Evolutionary conservation across 2,113 vertebrate species (phyloP), one percentile per base, ranked within the genome.

Genomic region (Aphyosemion australe): DNA sequence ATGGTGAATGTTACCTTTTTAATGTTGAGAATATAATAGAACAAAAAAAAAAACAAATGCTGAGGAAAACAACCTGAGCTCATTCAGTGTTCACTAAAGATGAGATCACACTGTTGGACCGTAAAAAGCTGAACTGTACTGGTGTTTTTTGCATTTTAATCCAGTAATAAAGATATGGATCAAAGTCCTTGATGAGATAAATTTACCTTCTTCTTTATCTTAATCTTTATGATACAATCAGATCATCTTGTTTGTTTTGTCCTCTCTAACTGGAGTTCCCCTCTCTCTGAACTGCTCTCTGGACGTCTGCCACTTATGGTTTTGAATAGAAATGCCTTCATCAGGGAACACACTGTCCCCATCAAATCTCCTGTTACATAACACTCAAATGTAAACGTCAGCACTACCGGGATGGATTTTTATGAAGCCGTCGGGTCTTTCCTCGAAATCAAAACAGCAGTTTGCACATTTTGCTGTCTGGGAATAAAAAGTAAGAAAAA

Each of bases 281-380:
- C 39, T 71, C 53, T 60, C 61, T 41, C 56, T 72, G 75, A 72
- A 76, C 63, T 61, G 69, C 21, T 65, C 46, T 3, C 57, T 78
- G 77, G 73, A 72, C 47, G 32, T 19, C 5, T 2, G 61, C 82
- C 74, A 68, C 43, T 14, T 5, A 6, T 31, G 26, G 48, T 58
- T 83, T 71, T 78, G 74, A 86, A 85, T 65, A 79, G 70, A 79
- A 88, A 81, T 79, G 73, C 79, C 65, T 79, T 77, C 64, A 73
- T 89, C 78, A 74, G 86, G 72, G 86, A 80, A 88, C 87, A 83
- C 72, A 62, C 58, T 71, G 84, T 87, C 72, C 72, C 8, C 61
- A 54, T 80, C 73, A 76, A 67, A 83, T 69, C 58, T 76, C 72
- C 49, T 45, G 31, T 90, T 89, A 69, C 67, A 72, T 87, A 84